These are phyloP conservation scores for Podarcis cretensis DNA, from an alignment of 2,113 vertebrate species.

Conservation along the genomic window DNA sequence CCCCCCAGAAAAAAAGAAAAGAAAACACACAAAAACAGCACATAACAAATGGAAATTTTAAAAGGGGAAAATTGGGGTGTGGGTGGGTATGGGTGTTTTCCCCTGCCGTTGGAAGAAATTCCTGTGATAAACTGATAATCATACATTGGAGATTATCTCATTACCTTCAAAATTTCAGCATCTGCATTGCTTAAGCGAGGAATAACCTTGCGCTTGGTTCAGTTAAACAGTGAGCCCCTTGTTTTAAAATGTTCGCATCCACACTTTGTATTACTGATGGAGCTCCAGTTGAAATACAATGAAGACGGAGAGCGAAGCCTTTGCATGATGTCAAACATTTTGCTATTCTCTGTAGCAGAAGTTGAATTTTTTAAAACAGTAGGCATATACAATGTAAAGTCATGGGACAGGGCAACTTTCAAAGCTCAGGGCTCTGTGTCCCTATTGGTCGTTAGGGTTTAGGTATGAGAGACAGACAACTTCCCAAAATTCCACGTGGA, in stretches of 20 bases:
- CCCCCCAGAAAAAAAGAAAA: constrained; percentile 30
- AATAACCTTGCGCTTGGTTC: constrained; percentile 50
- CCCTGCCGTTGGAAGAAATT: constrained; percentile 34
- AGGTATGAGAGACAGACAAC: constrained; percentile 52
- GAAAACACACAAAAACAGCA: constrained; percentile 18
- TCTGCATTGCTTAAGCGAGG: constrained; percentile 48
- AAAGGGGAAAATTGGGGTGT: constrained; percentile 11
- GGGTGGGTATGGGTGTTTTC: constrained; percentile 10
- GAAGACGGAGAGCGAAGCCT: constrained; percentile 69
- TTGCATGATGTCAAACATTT: constrained; percentile 75
- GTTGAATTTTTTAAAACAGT: constrained; percentile 50
- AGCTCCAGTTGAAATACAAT: constrained; percentile 59
- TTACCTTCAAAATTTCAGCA: constrained; percentile 17
- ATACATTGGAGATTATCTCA: not conserved
- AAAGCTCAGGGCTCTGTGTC: constrained; percentile 79
- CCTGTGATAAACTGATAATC: constrained; percentile 24
- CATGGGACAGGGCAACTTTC: constrained; percentile 64
- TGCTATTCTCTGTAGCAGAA: constrained; percentile 71
- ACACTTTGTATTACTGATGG: constrained; percentile 67
- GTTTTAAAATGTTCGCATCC: constrained; percentile 58
- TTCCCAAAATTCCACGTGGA: constrained; percentile 39
- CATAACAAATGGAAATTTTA: constrained; percentile 53
- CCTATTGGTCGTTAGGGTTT: constrained; percentile 68
- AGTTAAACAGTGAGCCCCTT: constrained; percentile 55
- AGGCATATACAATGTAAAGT: constrained; percentile 54